Evolutionary conservation across 1,140 invertebrate species (phyloP).

Genomic region (Drosophila tsacasi): DNA sequence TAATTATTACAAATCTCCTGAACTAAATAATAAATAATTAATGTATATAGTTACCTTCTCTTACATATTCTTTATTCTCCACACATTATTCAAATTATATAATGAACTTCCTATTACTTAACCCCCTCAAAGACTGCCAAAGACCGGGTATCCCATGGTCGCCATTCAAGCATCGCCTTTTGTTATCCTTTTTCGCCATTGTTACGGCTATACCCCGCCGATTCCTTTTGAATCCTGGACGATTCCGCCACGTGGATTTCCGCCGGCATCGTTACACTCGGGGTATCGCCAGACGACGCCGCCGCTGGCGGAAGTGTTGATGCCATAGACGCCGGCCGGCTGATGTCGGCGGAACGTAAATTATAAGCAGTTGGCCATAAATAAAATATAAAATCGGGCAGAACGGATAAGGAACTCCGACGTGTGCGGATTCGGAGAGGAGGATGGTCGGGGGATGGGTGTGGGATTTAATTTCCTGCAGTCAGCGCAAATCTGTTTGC

Average conservation of each 20-base stretch:
- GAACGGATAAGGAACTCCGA: slow-evolving; percentile 34
- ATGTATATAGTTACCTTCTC: too few relatives aligned
- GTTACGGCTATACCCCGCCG: slow-evolving; percentile 22
- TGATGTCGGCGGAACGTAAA: slow-evolving; percentile 42
- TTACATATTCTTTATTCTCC: too few relatives aligned
- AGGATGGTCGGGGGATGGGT: neutral
- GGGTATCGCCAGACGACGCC: slow-evolving; percentile 64
- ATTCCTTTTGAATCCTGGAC: slow-evolving; percentile 49
- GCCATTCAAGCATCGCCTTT: slow-evolving; percentile 3
- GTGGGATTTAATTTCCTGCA: slow-evolving; percentile 57
- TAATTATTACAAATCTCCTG: too few relatives aligned
- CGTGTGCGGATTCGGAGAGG: slow-evolving; percentile 7
- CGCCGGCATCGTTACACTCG: slow-evolving; percentile 69
- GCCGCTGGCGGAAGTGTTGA: slow-evolving; percentile 64
- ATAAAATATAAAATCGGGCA: slow-evolving; percentile 34
- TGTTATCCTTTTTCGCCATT: slow-evolving; percentile 22
- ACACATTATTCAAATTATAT: slow-evolving; percentile 5
- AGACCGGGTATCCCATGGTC: slow-evolving; percentile 24
- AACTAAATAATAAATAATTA: too few relatives aligned
- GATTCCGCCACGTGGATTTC: slow-evolving; percentile 67
- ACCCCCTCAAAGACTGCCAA: neutral
- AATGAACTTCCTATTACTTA: neutral
- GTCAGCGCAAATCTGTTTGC: slow-evolving; percentile 63
- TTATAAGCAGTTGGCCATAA: slow-evolving; percentile 59
- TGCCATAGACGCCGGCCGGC: slow-evolving; percentile 65